Percentiles rank a stretch among this genome's conserved stretches.
These are phyloP conservation scores for Poeciliopsis presidionis DNA, from an alignment of 2,797 vertebrate species.

Conservation along the genomic window DNA sequence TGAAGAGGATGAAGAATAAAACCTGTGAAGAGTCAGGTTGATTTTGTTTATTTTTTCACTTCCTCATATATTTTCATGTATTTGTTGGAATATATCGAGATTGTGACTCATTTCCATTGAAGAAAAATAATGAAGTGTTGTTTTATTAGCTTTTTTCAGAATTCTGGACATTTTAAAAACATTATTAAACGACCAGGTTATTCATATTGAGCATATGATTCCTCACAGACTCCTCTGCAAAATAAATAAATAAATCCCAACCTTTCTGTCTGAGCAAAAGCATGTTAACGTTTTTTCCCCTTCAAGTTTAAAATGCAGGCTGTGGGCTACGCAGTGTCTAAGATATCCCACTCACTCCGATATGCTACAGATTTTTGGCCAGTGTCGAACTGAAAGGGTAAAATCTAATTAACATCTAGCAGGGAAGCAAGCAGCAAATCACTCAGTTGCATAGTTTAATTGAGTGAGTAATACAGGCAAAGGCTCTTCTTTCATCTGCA, in stretches of 20 bases:
- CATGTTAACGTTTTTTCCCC: neutral
- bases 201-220: neutral
- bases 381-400: slow-evolving; percentile 2
- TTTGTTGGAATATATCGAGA: neutral
- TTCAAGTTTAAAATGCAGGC: neutral
- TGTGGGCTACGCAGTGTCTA: neutral
- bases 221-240: neutral
- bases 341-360: neutral
- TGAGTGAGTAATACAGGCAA: slow-evolving; percentile 11
- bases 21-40: neutral
- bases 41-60: neutral
- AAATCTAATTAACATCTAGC: neutral
- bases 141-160: neutral
- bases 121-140: neutral
- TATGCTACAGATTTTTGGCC: neutral
- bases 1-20: neutral
- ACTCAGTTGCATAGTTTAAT: neutral
- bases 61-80: neutral
- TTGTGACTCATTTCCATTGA: neutral
- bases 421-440: neutral
- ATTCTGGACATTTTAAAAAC: neutral
- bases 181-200: neutral
- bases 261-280: neutral
- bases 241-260: neutral
- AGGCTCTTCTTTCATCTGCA: slow-evolving; percentile 51